Conservation (phyloP, 2,888 invertebrate species). For the Epinotia brunnichana region DNA sequence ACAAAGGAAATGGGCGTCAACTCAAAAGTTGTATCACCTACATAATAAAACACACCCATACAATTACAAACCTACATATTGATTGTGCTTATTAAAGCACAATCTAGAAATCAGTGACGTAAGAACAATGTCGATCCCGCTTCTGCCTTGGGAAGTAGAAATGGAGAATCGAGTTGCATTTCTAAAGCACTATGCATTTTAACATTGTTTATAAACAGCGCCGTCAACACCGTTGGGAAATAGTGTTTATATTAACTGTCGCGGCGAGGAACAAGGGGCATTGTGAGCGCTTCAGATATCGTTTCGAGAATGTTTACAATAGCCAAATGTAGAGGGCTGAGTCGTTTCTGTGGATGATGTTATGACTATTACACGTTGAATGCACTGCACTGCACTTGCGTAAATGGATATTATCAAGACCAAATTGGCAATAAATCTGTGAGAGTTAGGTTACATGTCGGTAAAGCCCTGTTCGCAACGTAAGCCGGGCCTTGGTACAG, state of each 20-base stretch:
- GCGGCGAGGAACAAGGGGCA: conserved; percentile 25
- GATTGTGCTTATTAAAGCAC: too few species aligned
- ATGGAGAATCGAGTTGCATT: conserved; percentile 5
- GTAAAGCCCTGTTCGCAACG: background rate
- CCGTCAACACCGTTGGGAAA: conserved; percentile 32
- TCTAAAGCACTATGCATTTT: conserved; percentile 24
- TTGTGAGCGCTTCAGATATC: conserved; percentile 28
- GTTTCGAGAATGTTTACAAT: conserved; percentile 1
- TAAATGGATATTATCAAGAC: background rate
- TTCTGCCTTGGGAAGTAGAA: conserved; percentile 4
- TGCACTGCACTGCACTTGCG: background rate
- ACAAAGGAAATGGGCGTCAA: background rate
- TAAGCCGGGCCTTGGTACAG: background rate
- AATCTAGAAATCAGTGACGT: conserved; percentile 2
- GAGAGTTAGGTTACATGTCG: background rate
- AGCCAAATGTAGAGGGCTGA: background rate
- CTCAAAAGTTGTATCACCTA: background rate
- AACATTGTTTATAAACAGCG: conserved; percentile 39
- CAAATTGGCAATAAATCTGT: background rate
- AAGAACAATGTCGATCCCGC: background rate
- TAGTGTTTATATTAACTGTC: conserved; percentile 39
- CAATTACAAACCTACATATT: too few species aligned
- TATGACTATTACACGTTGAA: background rate
- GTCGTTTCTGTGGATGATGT: background rate
- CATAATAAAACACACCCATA: too few species aligned